phyloP scores from a whole-genome alignment of 2,113 vertebrate genomes.

The Prolemur simus region DNA sequence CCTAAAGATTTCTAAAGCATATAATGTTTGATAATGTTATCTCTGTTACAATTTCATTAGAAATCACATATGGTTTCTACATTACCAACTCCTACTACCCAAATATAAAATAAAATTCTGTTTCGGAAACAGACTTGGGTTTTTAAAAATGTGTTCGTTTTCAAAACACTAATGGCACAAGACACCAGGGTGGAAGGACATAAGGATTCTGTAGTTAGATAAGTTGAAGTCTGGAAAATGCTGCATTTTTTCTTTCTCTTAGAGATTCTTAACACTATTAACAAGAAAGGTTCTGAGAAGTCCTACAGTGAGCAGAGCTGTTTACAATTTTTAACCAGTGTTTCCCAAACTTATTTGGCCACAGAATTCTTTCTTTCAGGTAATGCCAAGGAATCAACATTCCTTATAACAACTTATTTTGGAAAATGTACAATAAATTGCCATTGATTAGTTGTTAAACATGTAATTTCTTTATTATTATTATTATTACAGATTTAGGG shows the following conservation, averaged over 20 bases:
- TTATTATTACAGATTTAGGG: too few relatives aligned
- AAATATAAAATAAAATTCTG: conserved; percentile 39
- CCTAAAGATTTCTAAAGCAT: conserved; percentile 36
- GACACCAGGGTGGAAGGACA: background rate
- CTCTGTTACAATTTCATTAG: conserved; percentile 24
- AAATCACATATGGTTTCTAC: conserved; percentile 36
- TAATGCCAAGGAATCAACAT: background rate
- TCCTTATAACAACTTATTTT: background rate
- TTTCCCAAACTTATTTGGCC: conserved; percentile 22
- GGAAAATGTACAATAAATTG: conserved; percentile 29
- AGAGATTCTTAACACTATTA: background rate
- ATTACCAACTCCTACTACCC: background rate
- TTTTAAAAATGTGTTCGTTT: conserved; percentile 33
- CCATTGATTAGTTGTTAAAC: conserved; percentile 26
- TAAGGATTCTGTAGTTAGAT: background rate
- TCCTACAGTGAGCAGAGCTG: background rate
- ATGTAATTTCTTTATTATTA: background rate
- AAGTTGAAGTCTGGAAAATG: background rate
- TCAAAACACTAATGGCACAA: background rate
- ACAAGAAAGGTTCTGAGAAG: conserved; percentile 23
- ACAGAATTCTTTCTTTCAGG: conserved; percentile 43
- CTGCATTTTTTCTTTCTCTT: background rate
- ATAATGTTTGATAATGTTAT: conserved; percentile 47
- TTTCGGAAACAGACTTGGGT: conserved; percentile 3
- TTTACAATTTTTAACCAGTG: conserved; percentile 36